Evolutionary conservation across 2,888 invertebrate genomes (phyloP), one percentile per base, ranked within the genome.

Genomic region (Spatulosminthurus flaviceps): DNA sequence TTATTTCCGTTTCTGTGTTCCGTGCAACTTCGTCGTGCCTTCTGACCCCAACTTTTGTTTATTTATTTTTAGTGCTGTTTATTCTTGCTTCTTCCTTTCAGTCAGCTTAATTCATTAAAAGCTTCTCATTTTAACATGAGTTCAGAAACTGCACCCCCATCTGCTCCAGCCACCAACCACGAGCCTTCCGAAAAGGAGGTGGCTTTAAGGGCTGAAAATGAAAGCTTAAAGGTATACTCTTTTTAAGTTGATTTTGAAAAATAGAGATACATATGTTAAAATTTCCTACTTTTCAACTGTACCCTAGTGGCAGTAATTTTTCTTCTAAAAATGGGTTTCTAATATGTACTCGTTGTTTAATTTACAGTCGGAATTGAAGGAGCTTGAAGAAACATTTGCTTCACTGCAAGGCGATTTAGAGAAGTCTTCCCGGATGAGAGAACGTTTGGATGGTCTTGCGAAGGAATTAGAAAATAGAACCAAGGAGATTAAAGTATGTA

Each of bases 391-490:
- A 24, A 81, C 82, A 22, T 80, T 83, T 60, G 79, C 75, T 13
- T 72, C 66, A 28, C 29, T 83, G 67, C 81, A 84, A 71, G 73
- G 64, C 11, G 83, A 85, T 64, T 81, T 84, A 61, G 76, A 71
- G 24, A 83, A 80, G 51, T 84, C 85, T 16, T 76, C 79, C 24
- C 74, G 78, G 76, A 81, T 83, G 82, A 77, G 83, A 70, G 83
- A 83, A 67, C 81, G 83, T 9, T 80, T 85, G 51, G 84, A 85
- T 66, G 81, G 80, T 34, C 79, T 85, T n/a, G 83, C 83, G 72
- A 84, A 83, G 67, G 85, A 82, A 71, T 79, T 85, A 74, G 82
- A 85, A 41, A 84, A 83, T 74, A 83, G 84, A 72, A 83, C 84
- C 19, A 81, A 83, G 76, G 82, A 82, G 43, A 83, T 85, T 71